A percentile compares a stretch with the other conserved stretches of the same genome.
Evolutionary conservation across 2,113 vertebrate species (phyloP).

Genomic region (Hiodon alosoides): DNA sequence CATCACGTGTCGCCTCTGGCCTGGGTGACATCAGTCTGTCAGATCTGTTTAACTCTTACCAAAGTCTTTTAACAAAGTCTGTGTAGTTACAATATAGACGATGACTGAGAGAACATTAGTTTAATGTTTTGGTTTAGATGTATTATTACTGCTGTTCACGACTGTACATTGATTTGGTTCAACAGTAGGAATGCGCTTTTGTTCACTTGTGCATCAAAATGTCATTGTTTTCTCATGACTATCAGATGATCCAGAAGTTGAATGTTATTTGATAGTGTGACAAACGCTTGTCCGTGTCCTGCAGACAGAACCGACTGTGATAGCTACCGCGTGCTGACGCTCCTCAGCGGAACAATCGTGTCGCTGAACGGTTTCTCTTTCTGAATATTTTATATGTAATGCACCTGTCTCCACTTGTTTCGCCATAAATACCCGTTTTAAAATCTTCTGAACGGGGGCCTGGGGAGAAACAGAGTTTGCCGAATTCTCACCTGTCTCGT

Average conservation of each 20-base stretch:
- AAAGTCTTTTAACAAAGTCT: slow-evolving; percentile 1
- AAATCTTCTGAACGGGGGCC: no score
- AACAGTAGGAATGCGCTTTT: not conserved
- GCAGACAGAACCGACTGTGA: not conserved
- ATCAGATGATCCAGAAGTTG: slow-evolving; percentile 5
- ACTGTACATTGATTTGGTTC: not conserved
- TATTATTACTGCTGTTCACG: slow-evolving; percentile 2
- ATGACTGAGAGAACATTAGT: slow-evolving; percentile 1
- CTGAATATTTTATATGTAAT: no score
- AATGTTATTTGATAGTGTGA: not conserved
- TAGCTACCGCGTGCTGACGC: no score
- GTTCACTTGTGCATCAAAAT: slow-evolving; percentile 8
- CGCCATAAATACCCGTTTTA: no score
- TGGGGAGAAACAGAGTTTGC: no score
- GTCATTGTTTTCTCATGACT: not conserved
- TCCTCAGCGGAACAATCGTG: no score
- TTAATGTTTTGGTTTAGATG: not conserved
- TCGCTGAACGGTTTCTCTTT: no score
- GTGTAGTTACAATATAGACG: not conserved
- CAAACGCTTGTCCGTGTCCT: not conserved
- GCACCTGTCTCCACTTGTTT: no score
- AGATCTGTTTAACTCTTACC: not conserved
- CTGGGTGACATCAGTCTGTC: not conserved
- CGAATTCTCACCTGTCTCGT: not conserved
- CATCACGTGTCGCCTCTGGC: not conserved